Conservation (phyloP, 2,113 vertebrate genomes). For the Pachycephala philippinensis region DNA sequence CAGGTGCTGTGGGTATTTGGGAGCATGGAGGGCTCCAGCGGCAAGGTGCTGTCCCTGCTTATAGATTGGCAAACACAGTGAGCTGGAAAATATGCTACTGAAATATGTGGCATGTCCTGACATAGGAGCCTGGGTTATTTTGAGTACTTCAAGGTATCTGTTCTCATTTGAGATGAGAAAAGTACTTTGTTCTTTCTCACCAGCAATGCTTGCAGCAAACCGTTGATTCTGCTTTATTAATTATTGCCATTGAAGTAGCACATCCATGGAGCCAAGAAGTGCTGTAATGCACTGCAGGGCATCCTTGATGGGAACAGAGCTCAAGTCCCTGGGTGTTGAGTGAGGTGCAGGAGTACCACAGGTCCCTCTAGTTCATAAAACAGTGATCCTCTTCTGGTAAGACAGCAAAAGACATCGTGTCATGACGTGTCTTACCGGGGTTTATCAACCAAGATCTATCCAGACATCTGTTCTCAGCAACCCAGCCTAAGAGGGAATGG, state of each 20-base stretch:
- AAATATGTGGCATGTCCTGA: not conserved
- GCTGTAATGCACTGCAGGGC: not conserved
- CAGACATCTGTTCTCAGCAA: not conserved
- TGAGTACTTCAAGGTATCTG: not conserved
- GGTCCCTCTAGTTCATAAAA: not conserved
- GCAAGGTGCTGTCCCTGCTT: not conserved
- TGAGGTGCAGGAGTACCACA: not conserved
- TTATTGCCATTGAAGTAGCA: not conserved
- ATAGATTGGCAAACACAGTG: not conserved
- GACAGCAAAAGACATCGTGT: not conserved
- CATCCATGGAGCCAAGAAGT: not conserved
- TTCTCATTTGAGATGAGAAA: not conserved
- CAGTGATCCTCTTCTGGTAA: not conserved
- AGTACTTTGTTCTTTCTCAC: not conserved
- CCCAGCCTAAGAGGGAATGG: not conserved
- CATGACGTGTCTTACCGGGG: not conserved
- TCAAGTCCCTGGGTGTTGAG: not conserved
- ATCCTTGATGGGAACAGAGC: not conserved
- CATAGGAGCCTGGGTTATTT: not conserved
- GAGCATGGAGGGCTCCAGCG: not conserved
- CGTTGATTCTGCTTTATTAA: slow-evolving; percentile 1
- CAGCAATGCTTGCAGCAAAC: not conserved
- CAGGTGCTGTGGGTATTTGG: not conserved
- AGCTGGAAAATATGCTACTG: not conserved
- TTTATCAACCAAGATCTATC: not conserved